Evolutionary conservation across 2,113 vertebrate genomes (phyloP).

Genomic region (Python bivittatus): DNA sequence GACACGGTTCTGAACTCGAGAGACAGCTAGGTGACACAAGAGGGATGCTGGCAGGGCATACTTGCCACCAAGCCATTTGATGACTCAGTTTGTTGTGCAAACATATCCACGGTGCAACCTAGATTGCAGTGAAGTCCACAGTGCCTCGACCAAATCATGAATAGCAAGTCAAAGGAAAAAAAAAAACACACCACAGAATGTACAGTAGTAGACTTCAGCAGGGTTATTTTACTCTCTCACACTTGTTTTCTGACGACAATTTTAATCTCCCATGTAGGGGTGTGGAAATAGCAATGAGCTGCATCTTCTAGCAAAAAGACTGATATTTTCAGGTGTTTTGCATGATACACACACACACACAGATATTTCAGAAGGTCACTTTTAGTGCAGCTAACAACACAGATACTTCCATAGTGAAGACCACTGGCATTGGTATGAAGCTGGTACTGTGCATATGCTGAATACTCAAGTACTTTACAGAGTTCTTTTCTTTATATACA

Average conservation of each 20-base stretch:
- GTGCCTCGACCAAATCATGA: too few species aligned
- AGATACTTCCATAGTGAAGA: background rate
- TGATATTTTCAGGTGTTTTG: background rate
- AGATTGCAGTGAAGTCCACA: background rate
- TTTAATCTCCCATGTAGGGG: background rate
- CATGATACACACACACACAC: background rate
- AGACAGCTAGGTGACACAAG: too few species aligned
- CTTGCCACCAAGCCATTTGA: too few species aligned
- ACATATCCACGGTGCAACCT: background rate
- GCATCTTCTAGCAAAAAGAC: background rate
- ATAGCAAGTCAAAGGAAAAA: background rate
- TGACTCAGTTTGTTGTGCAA: too few species aligned
- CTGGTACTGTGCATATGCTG: background rate
- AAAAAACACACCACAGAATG: background rate
- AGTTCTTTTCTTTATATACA: background rate
- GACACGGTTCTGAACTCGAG: too few species aligned
- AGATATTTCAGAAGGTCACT: background rate
- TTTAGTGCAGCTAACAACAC: background rate
- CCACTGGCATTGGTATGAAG: background rate
- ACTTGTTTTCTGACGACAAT: background rate
- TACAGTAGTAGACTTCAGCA: background rate
- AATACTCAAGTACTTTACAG: conserved; percentile 3
- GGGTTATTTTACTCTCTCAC: background rate
- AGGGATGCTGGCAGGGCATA: too few species aligned
- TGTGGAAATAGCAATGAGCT: background rate